Conservation (phyloP, 2,888 invertebrate species). For the Aproaerema taeniolella region DNA sequence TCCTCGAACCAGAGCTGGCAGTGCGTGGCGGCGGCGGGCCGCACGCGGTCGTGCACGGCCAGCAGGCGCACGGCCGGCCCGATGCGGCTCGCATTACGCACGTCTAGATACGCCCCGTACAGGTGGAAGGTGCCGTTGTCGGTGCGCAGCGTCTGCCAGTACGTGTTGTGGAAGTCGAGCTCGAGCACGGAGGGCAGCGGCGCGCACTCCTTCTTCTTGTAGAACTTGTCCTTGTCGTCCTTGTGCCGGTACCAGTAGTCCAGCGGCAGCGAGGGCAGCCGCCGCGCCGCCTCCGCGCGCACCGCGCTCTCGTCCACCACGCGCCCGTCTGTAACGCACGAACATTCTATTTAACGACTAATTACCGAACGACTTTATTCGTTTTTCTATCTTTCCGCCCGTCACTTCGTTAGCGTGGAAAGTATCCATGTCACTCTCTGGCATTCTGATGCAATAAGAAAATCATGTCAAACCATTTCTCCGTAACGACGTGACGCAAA, state of each 20-base stretch:
- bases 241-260: conserved; percentile 91
- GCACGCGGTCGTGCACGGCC: conserved; percentile 93
- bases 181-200: conserved; percentile 93
- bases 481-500: too few species aligned
- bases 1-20: conserved; percentile 95
- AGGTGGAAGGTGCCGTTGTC: conserved; percentile 93
- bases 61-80: conserved; percentile 91
- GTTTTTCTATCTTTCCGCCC: too few species aligned
- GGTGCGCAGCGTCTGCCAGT: conserved; percentile 92
- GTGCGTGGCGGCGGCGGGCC: conserved; percentile 87
- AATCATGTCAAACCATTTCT: neutral
- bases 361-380: too few species aligned
- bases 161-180: conserved; percentile 94
- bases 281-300: conserved; percentile 86
- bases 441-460: neutral
- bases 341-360: neutral
- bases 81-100: conserved; percentile 84
- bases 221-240: conserved; percentile 83
- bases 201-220: conserved; percentile 85
- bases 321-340: conserved; percentile 42
- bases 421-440: too few species aligned
- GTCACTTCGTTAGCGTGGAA: too few species aligned
- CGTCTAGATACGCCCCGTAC: conserved; percentile 93
- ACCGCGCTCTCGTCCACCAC: conserved; percentile 82
- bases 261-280: conserved; percentile 90